Evolutionary conservation across 1,140 invertebrate genomes (phyloP), one percentile per base, ranked within the genome.

Genomic region (Stratiolaelaps scimitus): DNA sequence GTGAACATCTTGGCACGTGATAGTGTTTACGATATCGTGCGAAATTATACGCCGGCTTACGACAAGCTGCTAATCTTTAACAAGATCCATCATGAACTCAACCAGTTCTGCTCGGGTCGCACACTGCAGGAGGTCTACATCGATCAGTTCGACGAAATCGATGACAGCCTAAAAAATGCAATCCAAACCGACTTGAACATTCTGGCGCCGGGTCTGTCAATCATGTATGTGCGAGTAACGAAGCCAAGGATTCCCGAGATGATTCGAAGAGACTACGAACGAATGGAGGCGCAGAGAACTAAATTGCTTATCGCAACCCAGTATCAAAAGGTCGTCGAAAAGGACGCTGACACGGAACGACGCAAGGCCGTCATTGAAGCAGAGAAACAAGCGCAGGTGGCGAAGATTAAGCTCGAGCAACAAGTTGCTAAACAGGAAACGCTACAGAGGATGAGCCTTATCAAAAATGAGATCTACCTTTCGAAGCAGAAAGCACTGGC

Each of bases 371-470:
- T 92, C 5, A 92, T 92, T 69, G 87, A 89, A 76, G 89, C 89
- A 15, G 87, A 92, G 75, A 92, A 92, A 75, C 82, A 84, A 69
- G 84, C 88, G 1, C 82, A 85, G 74, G 87, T 93, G 26, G 85
- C 89, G 0, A 85, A 88, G 77, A 92, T 93, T 74, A 84, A 89
- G 64, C 88, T 83, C 74, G 82, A 88, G 72, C 88, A 91, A 74
- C 89, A 90, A 76, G 86, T 92, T 13, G 87, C 89, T 84, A 88
- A 92, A 73, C 92, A 92, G 73, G 88, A 92, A 78, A 90, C 88
- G 4, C 74, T 87, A 67, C 85, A 89, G 76, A 84, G 81, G 71
- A 92, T 92, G 72, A 84, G 88, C 64, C 74, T 83, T 43, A 91
- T 93, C 71, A 88, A 92, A 77, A 86, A 91, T 77, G 80, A 83